Evolutionary conservation across 2,113 vertebrate genomes (phyloP).

Genomic region (Ascaphus truei): DNA sequence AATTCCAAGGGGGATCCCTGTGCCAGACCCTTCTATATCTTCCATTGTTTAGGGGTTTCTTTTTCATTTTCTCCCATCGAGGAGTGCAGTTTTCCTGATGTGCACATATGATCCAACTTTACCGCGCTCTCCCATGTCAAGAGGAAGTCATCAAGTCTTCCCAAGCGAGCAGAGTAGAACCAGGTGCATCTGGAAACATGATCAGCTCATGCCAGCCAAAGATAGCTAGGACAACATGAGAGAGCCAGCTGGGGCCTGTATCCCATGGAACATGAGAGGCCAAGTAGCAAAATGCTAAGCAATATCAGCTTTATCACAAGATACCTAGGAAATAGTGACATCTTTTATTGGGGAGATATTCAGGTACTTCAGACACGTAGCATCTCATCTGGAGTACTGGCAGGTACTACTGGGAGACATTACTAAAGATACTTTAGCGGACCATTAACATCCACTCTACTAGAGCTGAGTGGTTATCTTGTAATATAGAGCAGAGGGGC

Average conservation of each 20-base stretch:
- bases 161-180: constrained; percentile 43
- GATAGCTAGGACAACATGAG: background rate
- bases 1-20: too few species aligned
- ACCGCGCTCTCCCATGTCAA: constrained; percentile 40
- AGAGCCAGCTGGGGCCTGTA: background rate
- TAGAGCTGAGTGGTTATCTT: too few species aligned
- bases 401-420: too few species aligned
- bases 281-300: too few species aligned
- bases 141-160: constrained; percentile 43
- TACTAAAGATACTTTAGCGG: too few species aligned
- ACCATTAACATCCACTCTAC: too few species aligned
- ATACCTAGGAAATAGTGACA: background rate
- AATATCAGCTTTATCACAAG: too few species aligned
- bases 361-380: too few species aligned
- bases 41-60: constrained; percentile 5
- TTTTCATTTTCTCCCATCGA: too few species aligned
- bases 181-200: constrained; percentile 41
- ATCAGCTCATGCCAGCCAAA: background rate
- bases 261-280: constrained; percentile 28
- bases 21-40: too few species aligned
- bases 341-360: too few species aligned
- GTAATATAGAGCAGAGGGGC: too few species aligned
- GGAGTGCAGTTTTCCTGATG: background rate
- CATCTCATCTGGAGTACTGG: background rate
- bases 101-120: background rate